These are phyloP conservation scores for Liparis tanakae DNA, from an alignment of 2,797 vertebrate species.

Conservation along the genomic window DNA sequence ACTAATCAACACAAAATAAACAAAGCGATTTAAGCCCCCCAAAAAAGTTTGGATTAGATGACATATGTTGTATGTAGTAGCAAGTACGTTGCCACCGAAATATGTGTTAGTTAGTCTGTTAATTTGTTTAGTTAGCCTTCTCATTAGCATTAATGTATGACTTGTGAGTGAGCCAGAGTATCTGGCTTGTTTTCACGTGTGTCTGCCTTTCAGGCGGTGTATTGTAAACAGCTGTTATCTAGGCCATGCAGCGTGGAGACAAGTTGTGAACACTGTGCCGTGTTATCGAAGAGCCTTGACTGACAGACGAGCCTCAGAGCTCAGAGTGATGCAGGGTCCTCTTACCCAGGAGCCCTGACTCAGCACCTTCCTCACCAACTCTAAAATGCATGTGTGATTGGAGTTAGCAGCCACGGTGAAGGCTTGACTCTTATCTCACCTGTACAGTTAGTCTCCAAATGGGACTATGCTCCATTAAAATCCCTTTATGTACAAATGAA, in stretches of 20 bases:
- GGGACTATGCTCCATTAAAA: conserved; percentile 49
- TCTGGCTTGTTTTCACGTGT: conserved; percentile 26
- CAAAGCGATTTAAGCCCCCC: too few species aligned
- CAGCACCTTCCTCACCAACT: conserved; percentile 57
- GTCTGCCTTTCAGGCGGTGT: conserved; percentile 29
- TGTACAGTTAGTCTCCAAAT: conserved; percentile 68
- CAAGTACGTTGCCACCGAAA: background rate
- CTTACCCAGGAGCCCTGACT: conserved; percentile 67
- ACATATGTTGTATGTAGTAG: background rate
- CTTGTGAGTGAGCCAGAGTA: background rate
- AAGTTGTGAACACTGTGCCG: conserved; percentile 44
- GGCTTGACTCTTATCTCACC: conserved; percentile 53
- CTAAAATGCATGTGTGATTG: conserved; percentile 63
- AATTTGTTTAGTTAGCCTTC: conserved; percentile 23
- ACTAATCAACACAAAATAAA: too few species aligned
- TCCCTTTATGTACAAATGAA: conserved; percentile 36
- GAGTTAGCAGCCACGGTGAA: conserved; percentile 66
- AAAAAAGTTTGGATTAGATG: background rate
- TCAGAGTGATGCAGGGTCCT: conserved; percentile 47
- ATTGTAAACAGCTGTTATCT: conserved; percentile 57
- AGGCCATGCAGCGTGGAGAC: conserved; percentile 42
- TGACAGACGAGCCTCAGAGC: conserved; percentile 48
- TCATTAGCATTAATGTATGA: conserved; percentile 28
- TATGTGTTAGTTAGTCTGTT: conserved; percentile 13
- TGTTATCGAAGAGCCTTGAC: conserved; percentile 39